Evolutionary conservation across 2,888 invertebrate species (phyloP).

Genomic region (Cheiracanthium punctorium): DNA sequence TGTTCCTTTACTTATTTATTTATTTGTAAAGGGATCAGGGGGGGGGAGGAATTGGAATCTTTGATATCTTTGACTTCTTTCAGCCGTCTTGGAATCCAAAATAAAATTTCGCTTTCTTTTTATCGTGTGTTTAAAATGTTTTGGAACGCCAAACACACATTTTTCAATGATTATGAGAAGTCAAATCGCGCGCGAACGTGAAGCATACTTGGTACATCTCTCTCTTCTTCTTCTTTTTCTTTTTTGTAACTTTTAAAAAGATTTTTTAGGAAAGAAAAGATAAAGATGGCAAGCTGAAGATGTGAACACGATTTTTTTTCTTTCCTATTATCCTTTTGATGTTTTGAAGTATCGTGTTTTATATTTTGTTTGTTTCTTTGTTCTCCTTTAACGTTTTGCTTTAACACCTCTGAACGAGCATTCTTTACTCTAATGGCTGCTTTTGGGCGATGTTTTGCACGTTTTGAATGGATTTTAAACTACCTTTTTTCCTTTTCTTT

Average conservation of each 20-base stretch:
- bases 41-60: no score
- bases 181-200: neutral
- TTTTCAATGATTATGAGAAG: neutral
- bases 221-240: neutral
- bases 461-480: neutral
- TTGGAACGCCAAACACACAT: neutral
- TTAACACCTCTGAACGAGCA: neutral
- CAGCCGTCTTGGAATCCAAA: neutral
- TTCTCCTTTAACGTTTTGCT: neutral
- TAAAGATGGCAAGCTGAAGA: neutral
- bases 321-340: neutral
- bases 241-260: no score
- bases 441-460: neutral
- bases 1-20: no score
- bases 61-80: no score
- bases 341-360: neutral
- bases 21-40: no score
- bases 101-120: neutral
- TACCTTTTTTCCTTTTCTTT: no score
- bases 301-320: neutral
- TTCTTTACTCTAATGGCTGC: neutral
- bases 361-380: neutral
- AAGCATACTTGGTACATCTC: neutral
- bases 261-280: no score
- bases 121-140: conserved; percentile 1